These are phyloP conservation scores for Poecilia latipinna DNA, from an alignment of 2,113 vertebrate genomes.

Conservation along the genomic window DNA sequence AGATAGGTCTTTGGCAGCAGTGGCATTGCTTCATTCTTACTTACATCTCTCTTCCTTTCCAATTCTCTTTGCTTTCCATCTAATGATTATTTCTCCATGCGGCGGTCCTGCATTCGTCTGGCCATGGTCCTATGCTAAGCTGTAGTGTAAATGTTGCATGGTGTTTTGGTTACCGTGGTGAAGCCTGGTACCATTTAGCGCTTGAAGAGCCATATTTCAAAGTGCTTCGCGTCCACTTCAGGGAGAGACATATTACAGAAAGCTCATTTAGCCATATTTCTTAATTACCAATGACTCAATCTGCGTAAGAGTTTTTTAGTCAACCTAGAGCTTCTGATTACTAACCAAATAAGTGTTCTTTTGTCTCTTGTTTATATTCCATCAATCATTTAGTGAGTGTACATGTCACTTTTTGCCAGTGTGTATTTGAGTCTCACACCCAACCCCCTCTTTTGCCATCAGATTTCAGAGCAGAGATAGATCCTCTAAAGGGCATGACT, in stretches of 20 bases:
- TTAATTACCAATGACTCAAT: conserved; percentile 46
- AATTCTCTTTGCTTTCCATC: conserved; percentile 15
- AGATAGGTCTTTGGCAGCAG: conserved; percentile 42
- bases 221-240: conserved; percentile 16
- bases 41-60: conserved; percentile 49
- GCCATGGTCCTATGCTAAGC: conserved; percentile 26
- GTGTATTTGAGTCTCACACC: conserved; percentile 12
- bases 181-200: conserved; percentile 46
- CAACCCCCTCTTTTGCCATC: conserved; percentile 34
- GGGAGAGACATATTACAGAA: conserved; percentile 12
- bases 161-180: conserved; percentile 64
- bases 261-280: conserved; percentile 15
- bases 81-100: conserved; percentile 61
- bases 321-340: conserved; percentile 19
- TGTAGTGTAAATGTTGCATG: conserved; percentile 50
- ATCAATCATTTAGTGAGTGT: conserved; percentile 36
- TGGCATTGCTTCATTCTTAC: conserved; percentile 35
- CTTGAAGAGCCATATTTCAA: conserved; percentile 25
- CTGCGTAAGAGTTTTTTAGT: conserved; percentile 18
- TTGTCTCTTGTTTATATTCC: conserved; percentile 20
- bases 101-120: conserved; percentile 39
- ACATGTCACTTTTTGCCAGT: conserved; percentile 22
- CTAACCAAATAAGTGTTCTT: conserved; percentile 34
- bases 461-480: conserved; percentile 58
- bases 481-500: conserved; percentile 60